Conservation (phyloP, 2,888 invertebrate species). For the Diploptera punctata region DNA sequence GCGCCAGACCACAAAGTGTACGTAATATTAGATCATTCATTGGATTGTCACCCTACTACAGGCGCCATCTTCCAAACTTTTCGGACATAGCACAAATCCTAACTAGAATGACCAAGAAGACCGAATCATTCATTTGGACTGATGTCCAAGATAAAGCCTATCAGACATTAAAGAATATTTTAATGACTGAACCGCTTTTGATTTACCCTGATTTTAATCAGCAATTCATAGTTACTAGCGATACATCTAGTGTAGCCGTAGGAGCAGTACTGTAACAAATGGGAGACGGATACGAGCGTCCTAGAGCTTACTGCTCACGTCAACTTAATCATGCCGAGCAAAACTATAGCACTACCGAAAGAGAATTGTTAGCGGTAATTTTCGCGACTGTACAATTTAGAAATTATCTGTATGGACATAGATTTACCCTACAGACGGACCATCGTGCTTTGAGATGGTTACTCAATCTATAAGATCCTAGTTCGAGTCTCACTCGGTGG, state of each 20-base stretch:
- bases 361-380: neutral
- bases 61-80: no score
- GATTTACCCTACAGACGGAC: no score
- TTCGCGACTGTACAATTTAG: neutral
- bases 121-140: neutral
- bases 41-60: no score
- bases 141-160: no score
- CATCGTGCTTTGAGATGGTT: no score
- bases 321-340: conserved; percentile 28
- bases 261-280: conserved; percentile 41
- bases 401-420: neutral
- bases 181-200: no score
- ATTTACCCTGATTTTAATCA: conserved; percentile 40
- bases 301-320: conserved; percentile 42
- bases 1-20: no score
- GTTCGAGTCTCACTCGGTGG: no score
- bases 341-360: conserved; percentile 25
- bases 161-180: no score
- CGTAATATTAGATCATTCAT: no score
- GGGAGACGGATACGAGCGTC: no score
- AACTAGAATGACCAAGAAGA: neutral
- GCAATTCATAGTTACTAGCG: conserved; percentile 41
- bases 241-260: conserved; percentile 37
- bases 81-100: neutral
- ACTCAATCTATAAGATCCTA: no score